These are phyloP conservation scores for Trissolcus basalis DNA, from an alignment of 1,140 invertebrate genomes.

Conservation along the genomic window DNA sequence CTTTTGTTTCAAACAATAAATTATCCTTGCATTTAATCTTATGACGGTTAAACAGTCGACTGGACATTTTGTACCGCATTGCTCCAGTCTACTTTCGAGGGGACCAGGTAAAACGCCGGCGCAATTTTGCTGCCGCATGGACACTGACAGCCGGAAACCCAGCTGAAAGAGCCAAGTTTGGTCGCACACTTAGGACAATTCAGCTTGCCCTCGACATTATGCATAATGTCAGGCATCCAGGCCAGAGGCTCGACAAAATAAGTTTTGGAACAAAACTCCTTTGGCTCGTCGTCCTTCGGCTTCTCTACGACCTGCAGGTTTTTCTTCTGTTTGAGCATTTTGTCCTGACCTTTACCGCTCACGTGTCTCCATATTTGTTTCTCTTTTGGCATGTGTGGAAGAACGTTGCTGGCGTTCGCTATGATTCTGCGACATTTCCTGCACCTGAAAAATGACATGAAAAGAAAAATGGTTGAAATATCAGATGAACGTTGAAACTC, in stretches of 20 bases:
- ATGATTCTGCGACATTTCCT: slow-evolving; percentile 86
- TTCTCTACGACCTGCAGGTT: slow-evolving; percentile 60
- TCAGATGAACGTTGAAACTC: too few species aligned
- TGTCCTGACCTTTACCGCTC: slow-evolving; percentile 64
- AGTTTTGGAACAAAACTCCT: slow-evolving; percentile 80
- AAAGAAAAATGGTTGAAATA: slow-evolving; percentile 9
- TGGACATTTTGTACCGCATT: slow-evolving; percentile 91
- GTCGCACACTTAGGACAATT: slow-evolving; percentile 88
- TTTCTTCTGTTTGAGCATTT: slow-evolving; percentile 55
- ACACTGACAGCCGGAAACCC: slow-evolving; percentile 87
- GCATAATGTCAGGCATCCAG: slow-evolving; percentile 86
- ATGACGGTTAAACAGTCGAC: slow-evolving; percentile 85
- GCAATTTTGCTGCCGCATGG: slow-evolving; percentile 89
- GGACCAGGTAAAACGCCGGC: slow-evolving; percentile 90
- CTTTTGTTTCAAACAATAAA: too few species aligned
- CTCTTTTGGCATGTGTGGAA: slow-evolving; percentile 81
- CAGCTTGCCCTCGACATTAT: slow-evolving; percentile 85
- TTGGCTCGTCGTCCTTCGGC: slow-evolving; percentile 66
- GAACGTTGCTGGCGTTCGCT: slow-evolving; percentile 85
- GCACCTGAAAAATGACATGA: slow-evolving; percentile 72
- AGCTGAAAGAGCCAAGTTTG: slow-evolving; percentile 89
- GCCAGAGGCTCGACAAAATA: slow-evolving; percentile 88
- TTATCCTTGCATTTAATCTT: too few species aligned
- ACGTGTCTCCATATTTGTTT: slow-evolving; percentile 75
- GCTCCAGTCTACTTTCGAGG: slow-evolving; percentile 90